Evolutionary conservation across 2,113 vertebrate species (phyloP).

Genomic region (Oxyura jamaicensis): DNA sequence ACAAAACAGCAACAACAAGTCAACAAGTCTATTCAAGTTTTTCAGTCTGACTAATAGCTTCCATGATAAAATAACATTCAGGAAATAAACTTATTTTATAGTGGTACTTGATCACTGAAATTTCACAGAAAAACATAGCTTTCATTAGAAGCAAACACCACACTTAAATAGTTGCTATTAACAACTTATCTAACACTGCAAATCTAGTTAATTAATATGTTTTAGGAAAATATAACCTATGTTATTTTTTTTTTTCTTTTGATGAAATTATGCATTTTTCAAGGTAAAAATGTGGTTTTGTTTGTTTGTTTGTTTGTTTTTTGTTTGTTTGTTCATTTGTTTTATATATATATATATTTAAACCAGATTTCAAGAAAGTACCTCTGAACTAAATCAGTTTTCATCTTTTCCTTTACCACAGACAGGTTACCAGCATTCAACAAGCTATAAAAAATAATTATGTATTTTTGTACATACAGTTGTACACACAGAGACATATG

Average conservation of each 20-base stretch:
- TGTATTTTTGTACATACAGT: background rate
- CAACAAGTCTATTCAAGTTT: background rate
- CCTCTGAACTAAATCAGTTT: background rate
- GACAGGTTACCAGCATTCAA: background rate
- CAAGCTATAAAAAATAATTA: background rate
- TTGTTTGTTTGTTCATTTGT: too few relatives aligned
- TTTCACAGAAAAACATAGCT: background rate
- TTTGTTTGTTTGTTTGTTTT: too few relatives aligned
- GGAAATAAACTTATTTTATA: background rate
- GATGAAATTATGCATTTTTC: background rate
- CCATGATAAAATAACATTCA: background rate
- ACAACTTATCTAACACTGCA: background rate
- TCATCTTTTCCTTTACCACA: background rate
- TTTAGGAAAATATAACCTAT: background rate
- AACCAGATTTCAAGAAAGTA: background rate
- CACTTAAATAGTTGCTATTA: background rate
- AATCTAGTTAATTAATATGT: background rate
- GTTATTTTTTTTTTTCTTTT: background rate
- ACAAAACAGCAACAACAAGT: too few relatives aligned
- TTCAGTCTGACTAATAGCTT: background rate
- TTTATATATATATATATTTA: background rate
- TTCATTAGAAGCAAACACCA: background rate
- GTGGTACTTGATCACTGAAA: background rate
- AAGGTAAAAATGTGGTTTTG: background rate
- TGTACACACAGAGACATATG: background rate